Base-by-base conservation (phyloP, 2,797 vertebrate species). In the Hypotaenidia philippensis region DNA sequence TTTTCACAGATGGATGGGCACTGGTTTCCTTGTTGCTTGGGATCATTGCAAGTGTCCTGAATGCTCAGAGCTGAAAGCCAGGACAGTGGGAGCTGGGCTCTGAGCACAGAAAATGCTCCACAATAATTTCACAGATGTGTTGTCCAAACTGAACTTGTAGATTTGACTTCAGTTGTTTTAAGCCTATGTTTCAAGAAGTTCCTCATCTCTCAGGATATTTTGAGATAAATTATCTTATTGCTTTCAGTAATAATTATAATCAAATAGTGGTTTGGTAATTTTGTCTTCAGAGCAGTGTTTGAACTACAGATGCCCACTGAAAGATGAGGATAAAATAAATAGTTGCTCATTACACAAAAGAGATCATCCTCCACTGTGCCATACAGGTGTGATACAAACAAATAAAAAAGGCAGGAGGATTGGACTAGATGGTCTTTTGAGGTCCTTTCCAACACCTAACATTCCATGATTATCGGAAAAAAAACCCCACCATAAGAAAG, bases 401-500 rank as follows among this genome's bases (percentile, higher is more conserved):
- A 91, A 70, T 23, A 82, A 53, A 50, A 91, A 91, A 66, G 45
- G 44, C 44, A 10, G 44, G 44, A 4, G 12, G 19, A 11, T 47
- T 47, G 45, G 45, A 21, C 45, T 47, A 22, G 20, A 21, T 47
- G 21, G 22, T 47, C 20, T 47, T 47, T 47, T 10, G 21, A 47
- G 21, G 45, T 47, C 21, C 45, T 11, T 47, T 47, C 21, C 45
- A 47, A 47, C 45, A 11, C 12, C 20, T 47, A 47, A 22, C 45
- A 47, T 47, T 47, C 45, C 21, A 5, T 47, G 45, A 22, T 47
- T 47, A 21, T 22, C 21, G 22, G 45, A 21, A 47, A 47, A 44
- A 44, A 22, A 27, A 0, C 8, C 11, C 22, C 0, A 1, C 22
- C 0, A 1, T 9, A 56, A 82, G 49, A 45, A 83, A 77, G 4